A percentile compares a stretch with the other conserved stretches of the same genome.
Evolutionary conservation across 2,888 invertebrate genomes (phyloP).

Genomic region (Ennomos fuscantarius): DNA sequence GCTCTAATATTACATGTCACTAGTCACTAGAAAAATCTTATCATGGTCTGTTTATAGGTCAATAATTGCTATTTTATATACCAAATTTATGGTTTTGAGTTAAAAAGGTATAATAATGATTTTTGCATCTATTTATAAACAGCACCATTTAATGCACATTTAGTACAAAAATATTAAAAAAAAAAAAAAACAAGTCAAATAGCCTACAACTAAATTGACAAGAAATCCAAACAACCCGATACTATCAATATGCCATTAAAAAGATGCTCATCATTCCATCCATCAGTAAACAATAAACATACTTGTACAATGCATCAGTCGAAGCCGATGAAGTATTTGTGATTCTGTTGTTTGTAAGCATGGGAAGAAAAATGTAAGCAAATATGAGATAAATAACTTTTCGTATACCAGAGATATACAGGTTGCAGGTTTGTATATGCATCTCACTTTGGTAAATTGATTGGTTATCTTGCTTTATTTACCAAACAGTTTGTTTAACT

Average conservation of each 20-base stretch:
- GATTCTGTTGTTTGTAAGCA: slow-evolving; percentile 32
- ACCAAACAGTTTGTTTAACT: neutral
- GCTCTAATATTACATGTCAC: no score
- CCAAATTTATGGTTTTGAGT: no score
- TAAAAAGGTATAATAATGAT: no score
- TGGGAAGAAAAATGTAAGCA: slow-evolving; percentile 29
- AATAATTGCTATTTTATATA: no score
- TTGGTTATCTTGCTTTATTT: slow-evolving; percentile 21
- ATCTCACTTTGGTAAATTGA: slow-evolving; percentile 1
- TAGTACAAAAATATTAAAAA: no score
- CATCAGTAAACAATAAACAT: slow-evolving; percentile 53
- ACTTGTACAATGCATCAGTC: slow-evolving; percentile 53
- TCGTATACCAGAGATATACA: slow-evolving; percentile 25
- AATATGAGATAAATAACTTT: slow-evolving; percentile 21
- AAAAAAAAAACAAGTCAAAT: no score
- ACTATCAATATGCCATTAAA: slow-evolving; percentile 40
- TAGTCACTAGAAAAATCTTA: no score
- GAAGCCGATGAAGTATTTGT: slow-evolving; percentile 21
- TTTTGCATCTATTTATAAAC: no score
- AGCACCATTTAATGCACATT: no score
- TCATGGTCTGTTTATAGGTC: no score
- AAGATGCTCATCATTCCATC: slow-evolving; percentile 49
- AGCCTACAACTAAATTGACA: slow-evolving; percentile 6
- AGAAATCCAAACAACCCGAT: slow-evolving; percentile 17
- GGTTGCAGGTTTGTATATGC: slow-evolving; percentile 10